Base-by-base conservation (phyloP, 2,797 vertebrate genomes). In the Muraenolepis orangiensis region DNA sequence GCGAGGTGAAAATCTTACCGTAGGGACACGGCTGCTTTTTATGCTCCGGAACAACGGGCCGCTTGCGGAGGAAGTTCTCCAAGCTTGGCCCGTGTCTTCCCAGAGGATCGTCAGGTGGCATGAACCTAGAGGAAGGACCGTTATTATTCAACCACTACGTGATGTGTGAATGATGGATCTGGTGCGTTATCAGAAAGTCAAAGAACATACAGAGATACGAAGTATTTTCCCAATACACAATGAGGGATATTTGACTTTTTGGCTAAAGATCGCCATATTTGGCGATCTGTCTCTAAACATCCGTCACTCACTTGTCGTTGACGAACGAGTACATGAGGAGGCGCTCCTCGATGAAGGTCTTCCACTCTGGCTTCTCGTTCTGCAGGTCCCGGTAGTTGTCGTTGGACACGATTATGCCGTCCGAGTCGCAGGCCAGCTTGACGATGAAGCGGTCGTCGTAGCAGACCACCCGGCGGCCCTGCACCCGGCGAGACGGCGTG, bases 241-340 rank as follows among this genome's bases (percentile, higher is more conserved):
- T 4, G 23, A 28, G 23, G 16, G 18, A 51, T 18, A 16, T 42
- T 42, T 18, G 40, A 12, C 40, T 14, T 42, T 42, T 14, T 18
- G 40, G 40, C 40, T 42, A 0, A 42, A 42, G 13, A 14, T 42
- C 16, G 40, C 40, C 40, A n/a, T n/a, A n/a, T n/a, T n/a, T n/a
- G n/a, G n/a, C n/a, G n/a, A n/a, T n/a, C n/a, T 34, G 32, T 34
- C 3, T 34, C 3, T 34, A 34, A 3, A 34, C 7, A 3, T 34
- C 57, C 1, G 23, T 70, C n/a, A 86, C 98, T 69, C 95, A 99
- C 98, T 99, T 99, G 94, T 99, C 98, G 87, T 99, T 99, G 90
- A 98, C 98, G 92, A 99, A 99, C 74, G 98, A 99, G 92, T 99
- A 99, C 98, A 99, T 99, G 23, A 99, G 93, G 78, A 99, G 96